Percentiles rank a stretch among this genome's conserved stretches.
Conservation (phyloP, 2,888 invertebrate species). For the Chirona hameri region DNA sequence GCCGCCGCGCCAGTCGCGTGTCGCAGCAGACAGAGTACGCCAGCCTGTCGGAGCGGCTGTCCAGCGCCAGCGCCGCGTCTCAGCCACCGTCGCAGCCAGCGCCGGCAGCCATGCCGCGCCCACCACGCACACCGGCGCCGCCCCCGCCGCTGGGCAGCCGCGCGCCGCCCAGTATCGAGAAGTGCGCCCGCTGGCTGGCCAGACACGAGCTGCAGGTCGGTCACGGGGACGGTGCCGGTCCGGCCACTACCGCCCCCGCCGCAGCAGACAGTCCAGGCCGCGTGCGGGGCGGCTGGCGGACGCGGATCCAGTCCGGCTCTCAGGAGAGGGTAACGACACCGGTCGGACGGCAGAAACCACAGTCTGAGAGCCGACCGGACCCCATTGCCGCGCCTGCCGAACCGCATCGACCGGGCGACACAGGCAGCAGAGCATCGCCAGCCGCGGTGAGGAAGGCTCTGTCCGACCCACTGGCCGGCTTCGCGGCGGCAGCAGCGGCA, state of each 20-base stretch:
- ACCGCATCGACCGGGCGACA: background rate
- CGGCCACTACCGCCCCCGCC: too few species aligned
- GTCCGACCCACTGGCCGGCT: background rate
- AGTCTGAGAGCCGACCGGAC: background rate
- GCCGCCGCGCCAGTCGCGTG: background rate
- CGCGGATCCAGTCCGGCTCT: too few species aligned
- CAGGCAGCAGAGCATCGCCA: background rate
- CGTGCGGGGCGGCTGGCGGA: too few species aligned
- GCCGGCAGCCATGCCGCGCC: background rate
- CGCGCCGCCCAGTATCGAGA: constrained; percentile 9
- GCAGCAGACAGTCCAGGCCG: too few species aligned
- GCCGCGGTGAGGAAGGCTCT: background rate
- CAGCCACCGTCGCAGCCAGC: background rate
- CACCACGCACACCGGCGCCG: background rate
- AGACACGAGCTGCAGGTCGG: background rate
- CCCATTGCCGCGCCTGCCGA: background rate
- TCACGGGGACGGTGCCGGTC: background rate
- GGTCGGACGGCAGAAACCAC: background rate
- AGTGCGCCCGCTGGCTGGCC: constrained; percentile 23
- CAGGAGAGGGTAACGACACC: background rate
- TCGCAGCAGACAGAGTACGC: constrained; percentile 23
- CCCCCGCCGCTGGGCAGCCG: background rate
- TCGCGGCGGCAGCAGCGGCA: background rate
- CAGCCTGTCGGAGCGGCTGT: constrained; percentile 8
- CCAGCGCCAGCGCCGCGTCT: background rate